Evolutionary conservation across 92 coral and sea anemone species (phyloP).

Genomic region (Plumapathes pennacea): DNA sequence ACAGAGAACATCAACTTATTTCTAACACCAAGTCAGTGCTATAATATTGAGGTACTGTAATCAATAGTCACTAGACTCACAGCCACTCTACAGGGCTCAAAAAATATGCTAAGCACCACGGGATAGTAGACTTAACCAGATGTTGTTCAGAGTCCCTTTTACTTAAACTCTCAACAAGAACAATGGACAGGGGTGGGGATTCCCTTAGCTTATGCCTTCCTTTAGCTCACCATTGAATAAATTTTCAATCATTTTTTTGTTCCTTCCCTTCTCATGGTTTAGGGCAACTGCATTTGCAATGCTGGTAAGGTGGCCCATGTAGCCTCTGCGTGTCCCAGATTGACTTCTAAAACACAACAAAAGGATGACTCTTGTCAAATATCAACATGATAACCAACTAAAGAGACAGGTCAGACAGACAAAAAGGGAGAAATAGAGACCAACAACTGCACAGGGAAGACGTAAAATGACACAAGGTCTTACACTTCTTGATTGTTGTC

Average conservation of each 20-base stretch:
- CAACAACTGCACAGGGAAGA: background rate
- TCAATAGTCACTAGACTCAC: too few relatives aligned
- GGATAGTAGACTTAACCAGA: background rate
- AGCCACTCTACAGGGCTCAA: too few relatives aligned
- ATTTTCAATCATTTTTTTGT: conserved; percentile 74
- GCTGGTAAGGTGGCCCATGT: conserved; percentile 97
- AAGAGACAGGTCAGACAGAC: background rate
- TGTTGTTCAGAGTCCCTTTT: too few relatives aligned
- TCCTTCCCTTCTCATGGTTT: conserved; percentile 78
- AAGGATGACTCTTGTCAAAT: background rate
- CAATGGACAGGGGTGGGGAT: background rate
- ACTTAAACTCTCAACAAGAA: too few relatives aligned
- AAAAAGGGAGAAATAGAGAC: background rate
- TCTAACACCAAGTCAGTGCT: too few relatives aligned
- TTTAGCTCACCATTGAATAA: conserved; percentile 72
- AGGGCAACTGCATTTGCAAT: conserved; percentile 82
- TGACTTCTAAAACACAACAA: conserved; percentile 34
- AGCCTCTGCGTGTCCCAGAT: conserved; percentile 72
- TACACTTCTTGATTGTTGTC: conserved; percentile 74
- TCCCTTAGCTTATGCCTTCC: background rate
- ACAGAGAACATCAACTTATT: background rate
- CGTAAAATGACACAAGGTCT: background rate
- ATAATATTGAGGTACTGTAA: too few relatives aligned
- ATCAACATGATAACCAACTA: background rate
- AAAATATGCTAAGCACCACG: too few relatives aligned